Base-by-base conservation (phyloP, 2,113 vertebrate species). In the Oryzias javanicus region DNA sequence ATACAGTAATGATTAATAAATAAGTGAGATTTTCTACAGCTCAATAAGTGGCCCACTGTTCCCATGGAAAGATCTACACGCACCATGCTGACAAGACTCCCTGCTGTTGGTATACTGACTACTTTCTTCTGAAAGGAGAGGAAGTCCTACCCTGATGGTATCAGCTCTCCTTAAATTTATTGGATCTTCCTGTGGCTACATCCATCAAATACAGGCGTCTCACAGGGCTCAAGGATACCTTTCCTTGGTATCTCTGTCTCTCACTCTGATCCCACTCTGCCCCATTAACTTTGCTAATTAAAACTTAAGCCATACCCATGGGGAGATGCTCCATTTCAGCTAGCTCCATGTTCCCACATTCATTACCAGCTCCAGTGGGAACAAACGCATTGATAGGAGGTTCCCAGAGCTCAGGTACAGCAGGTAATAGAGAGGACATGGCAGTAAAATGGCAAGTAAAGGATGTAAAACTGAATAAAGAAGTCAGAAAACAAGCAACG, bases 261-360 rank as follows among this genome's bases (percentile, higher is more conserved):
- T 57, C 42, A 53, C 59, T 54, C 41, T 52, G 64, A 77, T 80
- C 71, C 54, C 35, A 72, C 60, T 51, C 66, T 68, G 67, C 56
- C 68, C 69, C 70, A 79, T 83, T 87, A 84, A 86, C 48, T 80
- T 70, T 50, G 71, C 76, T 84, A 86, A 88, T 88, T 88, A 80
- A 83, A 87, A 82, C 48, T 48, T 55, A 67, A 75, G 62, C 41
- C 49, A 25, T 57, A 40, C 60, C 80, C 69, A 51, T 66, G 42
- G 82, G 72, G 56, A 75, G 62, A 69, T 42, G 78, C 60, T 83
- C 66, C 70, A 80, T 67, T 83, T 87, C 61, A 76, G 62, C 78
- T 60, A 45, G 70, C 60, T 76, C 5, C 54, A 62, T 50, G 57
- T 86, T 87, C 83, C 70, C 78, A 84, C 81, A 82, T 85, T 88